Evolutionary conservation across 2,113 vertebrate genomes (phyloP).

Genomic region (Neopipo cinnamomea): DNA sequence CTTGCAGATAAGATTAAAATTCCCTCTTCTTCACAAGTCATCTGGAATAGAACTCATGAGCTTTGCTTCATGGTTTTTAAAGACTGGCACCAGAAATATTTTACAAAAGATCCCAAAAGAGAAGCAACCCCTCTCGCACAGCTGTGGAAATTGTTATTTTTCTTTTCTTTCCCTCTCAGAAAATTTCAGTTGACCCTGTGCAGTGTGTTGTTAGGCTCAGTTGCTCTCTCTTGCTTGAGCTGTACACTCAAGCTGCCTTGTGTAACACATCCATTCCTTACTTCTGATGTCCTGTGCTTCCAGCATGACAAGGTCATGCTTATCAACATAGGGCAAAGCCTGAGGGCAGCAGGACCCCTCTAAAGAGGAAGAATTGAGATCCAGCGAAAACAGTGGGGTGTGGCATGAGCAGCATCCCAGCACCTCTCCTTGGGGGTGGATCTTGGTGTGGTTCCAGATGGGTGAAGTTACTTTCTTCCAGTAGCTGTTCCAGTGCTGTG

Average conservation of each 20-base stretch:
- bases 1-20: not conserved
- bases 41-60: slow-evolving; percentile 18
- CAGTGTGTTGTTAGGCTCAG: not conserved
- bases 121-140: not conserved
- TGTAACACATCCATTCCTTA: not conserved
- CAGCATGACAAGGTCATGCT: not conserved
- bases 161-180: not conserved
- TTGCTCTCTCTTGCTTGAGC: not conserved
- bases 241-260: not conserved
- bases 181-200: not conserved
- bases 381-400: not conserved
- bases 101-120: not conserved
- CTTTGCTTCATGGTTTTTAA: slow-evolving; percentile 22
- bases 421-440: not conserved
- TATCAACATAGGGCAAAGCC: not conserved
- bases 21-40: not conserved
- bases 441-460: not conserved
- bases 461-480: not conserved
- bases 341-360: not conserved
- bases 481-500: not conserved
- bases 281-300: not conserved
- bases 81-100: not conserved
- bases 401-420: not conserved
- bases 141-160: not conserved
- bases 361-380: not conserved